These are phyloP conservation scores for Hylaeus anthracinus DNA, from an alignment of 1,140 invertebrate species.

Conservation along the genomic window DNA sequence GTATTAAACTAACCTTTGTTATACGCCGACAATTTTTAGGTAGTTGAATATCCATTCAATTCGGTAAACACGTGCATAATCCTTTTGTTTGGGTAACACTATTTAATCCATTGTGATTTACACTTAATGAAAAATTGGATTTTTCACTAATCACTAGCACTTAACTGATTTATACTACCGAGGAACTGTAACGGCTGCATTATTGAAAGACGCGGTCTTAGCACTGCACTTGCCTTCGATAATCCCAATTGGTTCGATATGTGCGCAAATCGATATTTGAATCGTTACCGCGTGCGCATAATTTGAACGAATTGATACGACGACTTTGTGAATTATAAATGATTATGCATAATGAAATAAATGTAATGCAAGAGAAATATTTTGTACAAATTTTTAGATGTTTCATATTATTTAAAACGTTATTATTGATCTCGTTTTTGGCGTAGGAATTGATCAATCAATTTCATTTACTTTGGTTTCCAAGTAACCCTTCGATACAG, in stretches of 20 bases:
- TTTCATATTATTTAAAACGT: background rate
- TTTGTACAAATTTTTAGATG: background rate
- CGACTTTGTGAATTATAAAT: background rate
- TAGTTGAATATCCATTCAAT: background rate
- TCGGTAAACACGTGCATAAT: background rate
- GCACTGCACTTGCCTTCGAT: background rate
- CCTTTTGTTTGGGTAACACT: background rate
- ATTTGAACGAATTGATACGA: background rate
- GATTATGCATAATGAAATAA: background rate
- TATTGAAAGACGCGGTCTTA: background rate
- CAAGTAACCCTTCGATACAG: background rate
- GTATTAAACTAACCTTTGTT: background rate
- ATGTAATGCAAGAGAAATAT: background rate
- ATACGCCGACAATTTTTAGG: no score
- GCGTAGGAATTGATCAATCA: constrained; percentile 3
- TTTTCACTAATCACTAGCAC: background rate
- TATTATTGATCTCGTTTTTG: background rate
- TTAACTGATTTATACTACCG: background rate
- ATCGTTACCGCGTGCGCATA: background rate
- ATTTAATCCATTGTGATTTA: background rate
- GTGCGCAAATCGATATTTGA: constrained; percentile 11
- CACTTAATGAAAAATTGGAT: background rate
- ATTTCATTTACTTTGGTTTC: constrained; percentile 20
- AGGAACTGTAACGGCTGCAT: background rate
- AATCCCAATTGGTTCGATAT: constrained; percentile 12